Percentiles rank a stretch among this genome's conserved stretches.
Evolutionary conservation across 2,113 vertebrate species (phyloP).

Genomic region (Piaya cayana): DNA sequence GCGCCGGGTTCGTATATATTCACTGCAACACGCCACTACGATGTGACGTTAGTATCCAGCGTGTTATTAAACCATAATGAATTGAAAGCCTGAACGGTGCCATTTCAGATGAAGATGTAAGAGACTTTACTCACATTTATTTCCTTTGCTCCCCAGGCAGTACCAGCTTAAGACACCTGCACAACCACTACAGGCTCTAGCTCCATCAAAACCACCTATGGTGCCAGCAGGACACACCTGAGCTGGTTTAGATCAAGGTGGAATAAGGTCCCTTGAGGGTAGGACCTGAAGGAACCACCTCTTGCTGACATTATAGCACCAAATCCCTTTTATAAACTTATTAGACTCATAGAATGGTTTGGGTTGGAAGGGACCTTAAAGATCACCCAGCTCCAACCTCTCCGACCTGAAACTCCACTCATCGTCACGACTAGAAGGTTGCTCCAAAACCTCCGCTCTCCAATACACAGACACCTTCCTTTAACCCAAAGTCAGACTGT

Average conservation of each 20-base stretch:
- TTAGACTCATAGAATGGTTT: neutral
- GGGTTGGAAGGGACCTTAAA: no score
- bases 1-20: neutral
- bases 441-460: neutral
- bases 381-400: no score
- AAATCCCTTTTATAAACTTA: neutral
- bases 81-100: neutral
- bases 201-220: neutral
- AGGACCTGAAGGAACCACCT: neutral
- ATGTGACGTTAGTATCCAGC: rapidly evolving
- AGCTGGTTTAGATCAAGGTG: neutral
- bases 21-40: neutral
- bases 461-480: neutral
- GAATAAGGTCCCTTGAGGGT: neutral
- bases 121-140: neutral
- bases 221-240: neutral
- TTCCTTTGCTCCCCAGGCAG: neutral
- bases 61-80: neutral
- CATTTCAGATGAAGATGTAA: neutral
- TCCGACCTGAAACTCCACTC: neutral
- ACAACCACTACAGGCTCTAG: neutral
- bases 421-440: rapidly evolving
- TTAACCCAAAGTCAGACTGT: neutral
- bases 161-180: neutral
- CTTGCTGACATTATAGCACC: neutral